Evolutionary conservation across 35 echinoderm and acorn worm genomes (phyloP).

Genomic region (Acanthaster planci): DNA sequence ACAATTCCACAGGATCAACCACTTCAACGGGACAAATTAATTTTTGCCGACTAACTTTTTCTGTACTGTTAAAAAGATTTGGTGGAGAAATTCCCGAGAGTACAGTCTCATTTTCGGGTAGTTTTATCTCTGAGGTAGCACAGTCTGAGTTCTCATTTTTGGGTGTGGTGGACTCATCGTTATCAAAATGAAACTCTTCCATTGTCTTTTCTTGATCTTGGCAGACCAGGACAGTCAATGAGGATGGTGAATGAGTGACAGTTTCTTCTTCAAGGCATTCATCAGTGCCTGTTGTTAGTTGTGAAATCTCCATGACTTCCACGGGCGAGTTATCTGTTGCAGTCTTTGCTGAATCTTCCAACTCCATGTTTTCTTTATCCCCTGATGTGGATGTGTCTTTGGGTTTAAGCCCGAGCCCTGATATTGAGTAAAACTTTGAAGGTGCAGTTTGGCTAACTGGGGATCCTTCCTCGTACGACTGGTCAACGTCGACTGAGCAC

Average conservation of each 20-base stretch:
- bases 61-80: too few species aligned
- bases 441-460: background rate
- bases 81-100: too few species aligned
- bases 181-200: too few species aligned
- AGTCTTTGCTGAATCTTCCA: background rate
- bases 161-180: background rate
- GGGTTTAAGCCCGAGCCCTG: background rate
- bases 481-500: conserved; percentile 2
- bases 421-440: background rate
- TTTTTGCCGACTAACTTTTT: too few species aligned
- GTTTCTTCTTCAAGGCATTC: too few species aligned
- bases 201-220: too few species aligned
- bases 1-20: too few species aligned
- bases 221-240: too few species aligned
- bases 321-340: background rate
- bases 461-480: background rate
- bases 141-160: background rate
- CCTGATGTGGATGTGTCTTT: background rate
- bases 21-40: too few species aligned
- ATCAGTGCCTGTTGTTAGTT: background rate
- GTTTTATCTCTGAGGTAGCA: too few species aligned
- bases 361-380: background rate
- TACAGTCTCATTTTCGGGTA: too few species aligned
- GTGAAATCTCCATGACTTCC: background rate
- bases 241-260: too few species aligned